Evolutionary conservation across 2,113 vertebrate species (phyloP).

Genomic region (Numenius arquata): DNA sequence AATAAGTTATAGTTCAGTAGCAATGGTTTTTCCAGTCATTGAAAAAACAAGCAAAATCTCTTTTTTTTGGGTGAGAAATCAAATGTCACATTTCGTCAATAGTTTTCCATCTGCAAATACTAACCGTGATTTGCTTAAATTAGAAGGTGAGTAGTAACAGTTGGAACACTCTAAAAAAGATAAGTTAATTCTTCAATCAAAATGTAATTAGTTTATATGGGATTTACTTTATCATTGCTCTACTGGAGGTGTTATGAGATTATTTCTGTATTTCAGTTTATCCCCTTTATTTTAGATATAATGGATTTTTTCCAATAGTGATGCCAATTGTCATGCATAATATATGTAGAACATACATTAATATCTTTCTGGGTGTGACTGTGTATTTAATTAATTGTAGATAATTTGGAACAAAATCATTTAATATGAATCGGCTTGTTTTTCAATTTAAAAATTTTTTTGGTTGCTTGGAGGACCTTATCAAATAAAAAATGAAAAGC

Average conservation of each 20-base stretch:
- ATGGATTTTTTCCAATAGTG: background rate
- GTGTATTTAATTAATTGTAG: background rate
- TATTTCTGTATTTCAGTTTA: background rate
- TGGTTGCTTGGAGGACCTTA: background rate
- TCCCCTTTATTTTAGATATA: background rate
- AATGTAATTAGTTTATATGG: conserved; percentile 15
- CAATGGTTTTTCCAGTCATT: conserved; percentile 6
- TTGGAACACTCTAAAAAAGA: conserved; percentile 3
- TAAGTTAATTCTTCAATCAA: background rate
- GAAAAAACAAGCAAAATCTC: conserved; percentile 19
- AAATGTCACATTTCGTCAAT: conserved; percentile 21
- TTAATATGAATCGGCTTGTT: background rate
- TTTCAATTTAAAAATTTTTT: background rate
- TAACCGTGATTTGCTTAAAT: conserved; percentile 31
- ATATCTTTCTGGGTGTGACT: background rate
- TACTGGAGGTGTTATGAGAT: background rate
- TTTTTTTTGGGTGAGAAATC: background rate
- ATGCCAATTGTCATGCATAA: background rate
- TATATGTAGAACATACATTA: background rate
- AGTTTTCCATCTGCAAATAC: conserved; percentile 14
- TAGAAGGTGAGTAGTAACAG: background rate
- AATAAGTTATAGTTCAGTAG: conserved; percentile 53
- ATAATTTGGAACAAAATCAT: background rate
- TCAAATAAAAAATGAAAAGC: background rate
- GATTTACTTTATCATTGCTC: conserved; percentile 2